phyloP scores from a whole-genome alignment of 2,113 vertebrate genomes.

The Tychaedon coryphoeus region DNA sequence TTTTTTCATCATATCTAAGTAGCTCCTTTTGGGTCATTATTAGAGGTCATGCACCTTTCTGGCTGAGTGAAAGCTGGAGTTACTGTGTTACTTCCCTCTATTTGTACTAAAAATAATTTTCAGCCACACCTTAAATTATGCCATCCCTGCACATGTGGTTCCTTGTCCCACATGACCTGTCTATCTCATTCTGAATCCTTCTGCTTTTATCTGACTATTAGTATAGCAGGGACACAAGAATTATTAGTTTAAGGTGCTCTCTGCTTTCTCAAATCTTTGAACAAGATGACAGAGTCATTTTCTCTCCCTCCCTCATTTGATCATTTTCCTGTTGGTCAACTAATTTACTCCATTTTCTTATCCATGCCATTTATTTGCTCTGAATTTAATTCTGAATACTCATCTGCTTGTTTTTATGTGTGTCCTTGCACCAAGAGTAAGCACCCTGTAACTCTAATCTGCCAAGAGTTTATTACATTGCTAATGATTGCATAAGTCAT shows the following conservation, averaged over 20 bases:
- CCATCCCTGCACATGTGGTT: background rate
- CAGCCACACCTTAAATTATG: background rate
- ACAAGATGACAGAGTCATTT: background rate
- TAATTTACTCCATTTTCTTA: constrained; percentile 3
- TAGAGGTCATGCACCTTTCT: background rate
- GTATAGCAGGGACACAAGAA: background rate
- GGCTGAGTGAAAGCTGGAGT: background rate
- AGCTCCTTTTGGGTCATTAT: background rate
- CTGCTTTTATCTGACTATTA: background rate
- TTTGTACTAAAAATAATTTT: background rate
- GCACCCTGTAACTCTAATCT: background rate
- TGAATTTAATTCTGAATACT: background rate
- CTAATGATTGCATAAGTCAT: background rate
- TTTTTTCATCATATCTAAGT: background rate
- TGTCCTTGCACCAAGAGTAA: background rate
- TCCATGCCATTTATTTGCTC: background rate
- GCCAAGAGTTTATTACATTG: background rate
- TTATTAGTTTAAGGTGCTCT: background rate
- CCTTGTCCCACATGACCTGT: background rate
- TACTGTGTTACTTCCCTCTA: background rate
- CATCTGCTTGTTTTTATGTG: background rate
- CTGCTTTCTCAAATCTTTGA: background rate
- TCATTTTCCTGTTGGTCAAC: background rate
- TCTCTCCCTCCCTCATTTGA: background rate
- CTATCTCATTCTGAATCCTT: background rate